Percentiles rank a stretch among this genome's conserved stretches.
Evolutionary conservation across 2,797 vertebrate genomes (phyloP).

Genomic region (Lepilemur ruficaudatus): DNA sequence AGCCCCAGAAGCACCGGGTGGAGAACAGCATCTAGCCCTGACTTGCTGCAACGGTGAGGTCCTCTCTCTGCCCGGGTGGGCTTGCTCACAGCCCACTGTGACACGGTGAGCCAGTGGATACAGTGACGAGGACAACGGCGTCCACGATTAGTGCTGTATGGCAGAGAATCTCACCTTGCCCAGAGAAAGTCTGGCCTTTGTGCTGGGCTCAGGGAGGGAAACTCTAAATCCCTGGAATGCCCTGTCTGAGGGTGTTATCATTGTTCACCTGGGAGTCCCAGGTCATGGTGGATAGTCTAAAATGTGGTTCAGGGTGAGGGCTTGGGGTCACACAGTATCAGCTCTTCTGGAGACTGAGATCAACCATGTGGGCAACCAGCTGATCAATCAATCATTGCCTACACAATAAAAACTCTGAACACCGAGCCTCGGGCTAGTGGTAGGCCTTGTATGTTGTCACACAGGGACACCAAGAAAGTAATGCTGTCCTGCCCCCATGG

Average conservation of each 20-base stretch:
- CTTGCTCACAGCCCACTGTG: not conserved
- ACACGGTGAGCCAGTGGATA: not conserved
- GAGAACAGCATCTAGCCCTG: rapidly evolving
- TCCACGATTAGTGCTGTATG: not conserved
- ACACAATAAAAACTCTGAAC: not conserved
- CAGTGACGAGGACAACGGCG: not conserved
- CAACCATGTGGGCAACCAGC: not conserved
- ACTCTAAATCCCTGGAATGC: not conserved
- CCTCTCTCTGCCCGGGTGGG: not conserved
- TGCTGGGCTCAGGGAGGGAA: not conserved
- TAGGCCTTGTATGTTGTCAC: rapidly evolving
- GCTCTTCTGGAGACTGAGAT: not conserved
- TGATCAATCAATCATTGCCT: not conserved
- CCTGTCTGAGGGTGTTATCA: not conserved
- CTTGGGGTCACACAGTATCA: not conserved
- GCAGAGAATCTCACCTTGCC: not conserved
- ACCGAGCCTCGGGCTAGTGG: not conserved
- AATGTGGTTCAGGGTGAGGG: not conserved
- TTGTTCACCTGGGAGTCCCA: not conserved
- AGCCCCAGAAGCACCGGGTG: not conserved
- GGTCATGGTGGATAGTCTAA: not conserved
- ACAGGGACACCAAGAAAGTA: not conserved
- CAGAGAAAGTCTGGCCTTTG: not conserved
- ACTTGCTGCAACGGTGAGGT: not conserved
- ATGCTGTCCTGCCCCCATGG: rapidly evolving